Conservation (phyloP, 1,140 invertebrate genomes). For the Drosophila elegans region DNA sequence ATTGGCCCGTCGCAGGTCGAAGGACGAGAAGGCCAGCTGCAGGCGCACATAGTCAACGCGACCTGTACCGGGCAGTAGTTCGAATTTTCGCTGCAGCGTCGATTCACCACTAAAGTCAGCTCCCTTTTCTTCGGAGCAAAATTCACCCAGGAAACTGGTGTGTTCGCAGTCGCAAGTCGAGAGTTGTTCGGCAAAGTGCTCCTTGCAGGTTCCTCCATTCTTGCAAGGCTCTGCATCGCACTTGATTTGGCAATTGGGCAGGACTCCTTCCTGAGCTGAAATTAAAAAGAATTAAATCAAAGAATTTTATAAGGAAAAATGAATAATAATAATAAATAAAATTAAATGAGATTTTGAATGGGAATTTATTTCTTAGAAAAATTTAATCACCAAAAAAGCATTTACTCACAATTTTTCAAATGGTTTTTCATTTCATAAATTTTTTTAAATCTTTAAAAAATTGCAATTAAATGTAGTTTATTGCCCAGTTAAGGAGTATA, state of each 20-base stretch:
- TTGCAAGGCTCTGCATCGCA: conserved; percentile 94
- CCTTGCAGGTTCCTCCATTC: conserved; percentile 94
- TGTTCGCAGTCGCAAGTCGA: conserved; percentile 94
- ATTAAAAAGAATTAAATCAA: background rate
- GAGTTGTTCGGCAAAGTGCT: conserved; percentile 93
- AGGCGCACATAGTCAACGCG: conserved; percentile 90
- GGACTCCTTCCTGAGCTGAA: conserved; percentile 87
- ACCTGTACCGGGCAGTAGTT: conserved; percentile 86
- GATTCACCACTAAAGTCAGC: conserved; percentile 95
- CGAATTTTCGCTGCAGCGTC: conserved; percentile 91
- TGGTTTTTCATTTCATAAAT: no score
- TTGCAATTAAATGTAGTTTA: no score
- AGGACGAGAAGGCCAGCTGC: conserved; percentile 93
- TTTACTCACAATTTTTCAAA: no score
- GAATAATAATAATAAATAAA: background rate
- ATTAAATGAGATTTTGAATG: no score
- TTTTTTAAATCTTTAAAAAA: no score
- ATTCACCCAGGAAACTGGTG: conserved; percentile 94
- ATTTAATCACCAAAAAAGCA: no score
- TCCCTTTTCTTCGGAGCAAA: conserved; percentile 91
- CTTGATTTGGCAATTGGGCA: conserved; percentile 94
- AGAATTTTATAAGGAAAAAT: no score
- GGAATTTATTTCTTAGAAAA: background rate
- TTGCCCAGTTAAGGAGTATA: no score
- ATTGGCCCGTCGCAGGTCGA: conserved; percentile 90